Evolutionary conservation across 2,888 invertebrate genomes (phyloP).

Genomic region (Amphipoea oculea): DNA sequence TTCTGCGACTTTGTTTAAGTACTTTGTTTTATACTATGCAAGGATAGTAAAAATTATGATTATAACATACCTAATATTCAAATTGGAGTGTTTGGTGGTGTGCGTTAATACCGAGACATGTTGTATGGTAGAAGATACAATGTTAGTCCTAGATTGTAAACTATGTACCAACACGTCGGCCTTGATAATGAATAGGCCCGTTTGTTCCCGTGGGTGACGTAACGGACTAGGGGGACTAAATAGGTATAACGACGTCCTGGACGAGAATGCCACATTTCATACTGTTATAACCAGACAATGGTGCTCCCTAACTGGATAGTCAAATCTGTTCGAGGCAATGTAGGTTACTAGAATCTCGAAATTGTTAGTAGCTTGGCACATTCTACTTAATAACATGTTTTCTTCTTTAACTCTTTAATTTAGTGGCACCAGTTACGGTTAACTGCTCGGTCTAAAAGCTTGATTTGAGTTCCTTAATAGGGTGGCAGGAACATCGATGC

Average conservation of each 20-base stretch:
- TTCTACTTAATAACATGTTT: background rate
- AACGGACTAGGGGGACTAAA: slow-evolving; percentile 41
- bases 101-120: background rate
- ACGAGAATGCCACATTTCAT: slow-evolving; percentile 26
- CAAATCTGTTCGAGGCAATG: background rate
- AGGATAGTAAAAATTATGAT: too few species aligned
- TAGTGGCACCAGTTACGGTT: too few species aligned
- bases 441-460: background rate
- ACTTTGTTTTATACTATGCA: too few species aligned
- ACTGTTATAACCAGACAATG: slow-evolving; percentile 19
- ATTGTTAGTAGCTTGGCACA: background rate
- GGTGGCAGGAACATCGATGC: too few species aligned
- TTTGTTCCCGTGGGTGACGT: slow-evolving; percentile 45
- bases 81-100: background rate
- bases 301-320: background rate
- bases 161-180: slow-evolving; percentile 6
- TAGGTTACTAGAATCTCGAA: background rate
- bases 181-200: slow-evolving; percentile 44
- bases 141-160: slow-evolving; percentile 36
- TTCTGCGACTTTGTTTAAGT: too few species aligned
- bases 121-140: slow-evolving; percentile 2
- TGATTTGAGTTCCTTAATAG: background rate
- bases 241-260: slow-evolving; percentile 50
- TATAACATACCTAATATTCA: too few species aligned
- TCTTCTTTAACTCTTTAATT: background rate